Percentiles rank a stretch among this genome's conserved stretches.
These are phyloP conservation scores for Campylomormyrus numenius DNA, from an alignment of 2,113 vertebrate genomes.

Conservation along the genomic window DNA sequence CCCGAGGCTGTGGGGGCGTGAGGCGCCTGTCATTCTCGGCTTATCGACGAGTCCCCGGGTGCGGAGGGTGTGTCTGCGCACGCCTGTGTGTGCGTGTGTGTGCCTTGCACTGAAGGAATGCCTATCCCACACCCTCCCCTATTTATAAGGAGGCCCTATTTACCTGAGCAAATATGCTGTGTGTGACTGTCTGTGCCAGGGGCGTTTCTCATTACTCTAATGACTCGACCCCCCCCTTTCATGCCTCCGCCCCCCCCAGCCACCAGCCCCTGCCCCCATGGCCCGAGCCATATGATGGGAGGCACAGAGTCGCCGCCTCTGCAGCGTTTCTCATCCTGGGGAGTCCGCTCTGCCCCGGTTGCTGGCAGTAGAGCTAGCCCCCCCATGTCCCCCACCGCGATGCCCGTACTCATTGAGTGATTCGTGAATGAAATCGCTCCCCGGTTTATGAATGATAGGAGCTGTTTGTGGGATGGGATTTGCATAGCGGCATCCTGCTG, in stretches of 20 bases:
- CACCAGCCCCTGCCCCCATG: background rate
- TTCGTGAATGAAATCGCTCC: background rate
- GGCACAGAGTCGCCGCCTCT: background rate
- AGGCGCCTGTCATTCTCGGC: background rate
- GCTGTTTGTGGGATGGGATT: background rate
- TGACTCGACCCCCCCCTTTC: conserved; percentile 29
- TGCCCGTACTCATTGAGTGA: background rate
- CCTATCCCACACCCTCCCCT: conserved; percentile 29
- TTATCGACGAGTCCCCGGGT: conserved; percentile 4
- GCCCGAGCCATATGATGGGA: background rate
- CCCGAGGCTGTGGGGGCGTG: background rate
- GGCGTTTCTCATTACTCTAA: conserved; percentile 51
- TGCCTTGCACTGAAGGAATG: conserved; percentile 22
- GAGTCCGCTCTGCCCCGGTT: background rate
- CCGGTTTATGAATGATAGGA: background rate
- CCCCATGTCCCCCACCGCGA: background rate
- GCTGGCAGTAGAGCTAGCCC: no score
- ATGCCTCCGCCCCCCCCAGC: conserved; percentile 21
- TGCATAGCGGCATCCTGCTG: background rate
- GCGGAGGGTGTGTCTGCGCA: conserved; percentile 28
- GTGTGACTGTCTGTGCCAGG: conserved; percentile 66
- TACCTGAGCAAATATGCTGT: conserved; percentile 67
- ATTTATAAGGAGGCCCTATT: conserved; percentile 76
- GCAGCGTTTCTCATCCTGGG: conserved; percentile 11
- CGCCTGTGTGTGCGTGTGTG: conserved; percentile 34